Evolutionary conservation across 2,888 invertebrate genomes (phyloP).

Genomic region (Cerastoderma edule): DNA sequence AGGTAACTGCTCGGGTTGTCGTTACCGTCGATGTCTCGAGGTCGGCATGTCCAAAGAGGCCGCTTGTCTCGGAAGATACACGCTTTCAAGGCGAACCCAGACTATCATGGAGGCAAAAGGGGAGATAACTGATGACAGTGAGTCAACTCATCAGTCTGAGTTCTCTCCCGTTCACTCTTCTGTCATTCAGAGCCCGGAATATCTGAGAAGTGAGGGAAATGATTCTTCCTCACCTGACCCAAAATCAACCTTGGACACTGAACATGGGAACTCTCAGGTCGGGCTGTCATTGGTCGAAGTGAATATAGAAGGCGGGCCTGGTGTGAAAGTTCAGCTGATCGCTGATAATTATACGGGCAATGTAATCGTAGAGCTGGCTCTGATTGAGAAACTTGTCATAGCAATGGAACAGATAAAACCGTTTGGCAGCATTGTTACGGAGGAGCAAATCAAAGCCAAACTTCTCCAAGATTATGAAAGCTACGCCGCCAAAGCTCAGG

Average conservation of each 20-base stretch:
- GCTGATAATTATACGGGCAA: slow-evolving; percentile 20
- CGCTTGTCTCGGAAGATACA: slow-evolving; percentile 58
- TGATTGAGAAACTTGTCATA: slow-evolving; percentile 45
- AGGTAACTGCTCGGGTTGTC: slow-evolving; percentile 60
- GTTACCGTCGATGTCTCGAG: slow-evolving; percentile 51
- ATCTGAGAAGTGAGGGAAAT: slow-evolving; percentile 18
- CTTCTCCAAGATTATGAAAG: slow-evolving; percentile 55
- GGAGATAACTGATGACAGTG: slow-evolving; percentile 21
- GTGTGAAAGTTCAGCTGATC: slow-evolving; percentile 26
- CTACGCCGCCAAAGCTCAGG: slow-evolving; percentile 49
- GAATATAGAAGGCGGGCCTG: slow-evolving; percentile 21
- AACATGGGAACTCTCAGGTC: background rate
- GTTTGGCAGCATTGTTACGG: slow-evolving; percentile 58
- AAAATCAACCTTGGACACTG: background rate
- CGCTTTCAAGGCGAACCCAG: slow-evolving; percentile 50
- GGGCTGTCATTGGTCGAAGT: slow-evolving; percentile 20
- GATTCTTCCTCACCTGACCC: slow-evolving; percentile 16
- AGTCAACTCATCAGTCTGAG: slow-evolving; percentile 6
- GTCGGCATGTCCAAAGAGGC: slow-evolving; percentile 61
- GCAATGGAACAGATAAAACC: slow-evolving; percentile 56
- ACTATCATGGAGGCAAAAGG: slow-evolving; percentile 63
- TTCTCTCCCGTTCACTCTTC: slow-evolving; percentile 1
- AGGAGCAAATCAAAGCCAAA: slow-evolving; percentile 50
- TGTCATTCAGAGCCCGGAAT: slow-evolving; percentile 15
- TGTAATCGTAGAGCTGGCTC: slow-evolving; percentile 36